These are phyloP conservation scores for Tenthredo livida DNA, from an alignment of 2,888 invertebrate species.

Conservation along the genomic window DNA sequence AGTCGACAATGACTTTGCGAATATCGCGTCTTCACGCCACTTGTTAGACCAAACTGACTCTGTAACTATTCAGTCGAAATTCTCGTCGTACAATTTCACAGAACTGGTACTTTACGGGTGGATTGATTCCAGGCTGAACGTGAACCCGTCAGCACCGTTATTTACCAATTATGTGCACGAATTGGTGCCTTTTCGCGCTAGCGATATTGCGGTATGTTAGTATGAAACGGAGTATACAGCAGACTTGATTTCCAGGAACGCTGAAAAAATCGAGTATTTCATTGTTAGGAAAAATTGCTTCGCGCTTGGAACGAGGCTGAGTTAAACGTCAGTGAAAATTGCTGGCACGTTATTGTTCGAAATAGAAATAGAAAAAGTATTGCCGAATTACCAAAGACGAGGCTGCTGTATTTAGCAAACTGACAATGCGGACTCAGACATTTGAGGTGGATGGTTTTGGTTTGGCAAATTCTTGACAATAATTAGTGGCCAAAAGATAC, in stretches of 20 bases:
- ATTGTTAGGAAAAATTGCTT: conserved; percentile 10
- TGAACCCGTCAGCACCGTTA: background rate
- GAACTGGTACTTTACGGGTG: background rate
- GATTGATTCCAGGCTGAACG: conserved; percentile 17
- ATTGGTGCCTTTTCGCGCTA: conserved; percentile 2
- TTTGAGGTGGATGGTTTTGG: background rate
- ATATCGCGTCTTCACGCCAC: background rate
- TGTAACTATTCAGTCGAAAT: background rate
- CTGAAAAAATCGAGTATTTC: background rate
- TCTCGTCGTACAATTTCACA: background rate
- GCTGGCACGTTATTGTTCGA: background rate
- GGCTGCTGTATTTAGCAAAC: background rate
- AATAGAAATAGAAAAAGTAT: background rate
- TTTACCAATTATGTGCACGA: conserved; percentile 9
- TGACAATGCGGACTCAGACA: background rate
- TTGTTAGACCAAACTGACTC: background rate
- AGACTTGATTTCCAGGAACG: conserved; percentile 7
- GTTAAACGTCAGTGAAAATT: background rate
- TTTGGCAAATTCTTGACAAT: background rate
- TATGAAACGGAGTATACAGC: conserved; percentile 6
- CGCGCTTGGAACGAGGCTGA: background rate
- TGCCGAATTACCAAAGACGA: background rate
- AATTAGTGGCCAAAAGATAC: background rate
- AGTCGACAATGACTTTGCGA: background rate
- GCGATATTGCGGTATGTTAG: conserved; percentile 20